phyloP scores from a whole-genome alignment of 2,113 vertebrate genomes.

The Vulpes ferrilata region DNA sequence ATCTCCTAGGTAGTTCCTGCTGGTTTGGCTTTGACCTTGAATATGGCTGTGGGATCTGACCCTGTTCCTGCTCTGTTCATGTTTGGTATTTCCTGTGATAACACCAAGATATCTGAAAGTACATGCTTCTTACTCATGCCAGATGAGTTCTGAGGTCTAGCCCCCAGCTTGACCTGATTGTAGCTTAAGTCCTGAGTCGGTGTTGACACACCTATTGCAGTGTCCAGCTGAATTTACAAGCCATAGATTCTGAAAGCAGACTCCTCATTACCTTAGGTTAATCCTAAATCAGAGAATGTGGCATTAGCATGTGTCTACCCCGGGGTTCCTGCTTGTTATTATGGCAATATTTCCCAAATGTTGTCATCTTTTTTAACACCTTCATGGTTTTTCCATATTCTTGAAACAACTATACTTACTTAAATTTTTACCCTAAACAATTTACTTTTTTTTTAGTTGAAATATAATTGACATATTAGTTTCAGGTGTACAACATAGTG shows the following conservation, averaged over 20 bases:
- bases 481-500: not conserved
- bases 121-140: not conserved
- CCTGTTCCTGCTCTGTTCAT: conserved; percentile 47
- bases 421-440: not conserved
- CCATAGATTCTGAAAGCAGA: not conserved
- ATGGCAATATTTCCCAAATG: not conserved
- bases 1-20: conserved; percentile 7
- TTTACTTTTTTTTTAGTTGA: not conserved
- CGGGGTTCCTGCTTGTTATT: not conserved
- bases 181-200: not conserved
- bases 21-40: conserved; percentile 46
- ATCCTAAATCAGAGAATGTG: not conserved
- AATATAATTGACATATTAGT: not conserved
- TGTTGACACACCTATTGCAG: not conserved
- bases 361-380: conserved; percentile 10
- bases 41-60: not conserved
- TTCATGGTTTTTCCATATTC: not conserved
- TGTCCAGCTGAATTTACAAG: not conserved
- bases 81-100: conserved; percentile 19
- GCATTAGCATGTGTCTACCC: not conserved
- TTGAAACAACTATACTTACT: not conserved
- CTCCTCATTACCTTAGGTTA: not conserved
- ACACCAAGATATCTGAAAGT: not conserved
- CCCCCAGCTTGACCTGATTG: not conserved
- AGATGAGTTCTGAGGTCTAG: not conserved